These are phyloP conservation scores for Polydesmus complanatus DNA, from an alignment of 2,888 invertebrate species.

Conservation along the genomic window DNA sequence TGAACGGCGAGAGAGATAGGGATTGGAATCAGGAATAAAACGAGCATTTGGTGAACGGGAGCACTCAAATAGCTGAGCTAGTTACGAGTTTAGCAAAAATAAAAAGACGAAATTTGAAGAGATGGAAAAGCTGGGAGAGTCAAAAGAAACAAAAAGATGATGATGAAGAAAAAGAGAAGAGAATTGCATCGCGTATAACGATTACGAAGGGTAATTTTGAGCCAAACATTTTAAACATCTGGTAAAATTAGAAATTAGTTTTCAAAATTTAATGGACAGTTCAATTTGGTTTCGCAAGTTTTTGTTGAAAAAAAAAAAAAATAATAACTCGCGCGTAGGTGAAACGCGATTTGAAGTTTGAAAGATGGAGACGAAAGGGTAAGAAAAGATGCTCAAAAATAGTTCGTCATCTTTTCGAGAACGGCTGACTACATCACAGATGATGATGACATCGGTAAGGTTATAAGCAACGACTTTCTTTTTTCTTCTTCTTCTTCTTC, in stretches of 20 bases:
- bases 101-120: constrained; percentile 12
- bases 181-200: too few species aligned
- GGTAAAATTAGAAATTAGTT: too few species aligned
- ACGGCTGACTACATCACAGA: neutral
- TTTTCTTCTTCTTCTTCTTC: too few species aligned
- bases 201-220: too few species aligned
- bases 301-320: too few species aligned
- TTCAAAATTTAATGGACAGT: too few species aligned
- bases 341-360: too few species aligned
- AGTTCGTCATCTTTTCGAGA: neutral
- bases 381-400: neutral
- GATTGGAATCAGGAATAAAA: neutral
- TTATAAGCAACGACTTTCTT: neutral
- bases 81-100: constrained; percentile 15
- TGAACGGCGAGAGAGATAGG: neutral
- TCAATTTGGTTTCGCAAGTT: too few species aligned
- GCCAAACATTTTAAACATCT: too few species aligned
- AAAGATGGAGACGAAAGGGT: too few species aligned
- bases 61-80: constrained; percentile 5
- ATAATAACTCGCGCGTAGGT: too few species aligned
- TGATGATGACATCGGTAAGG: neutral
- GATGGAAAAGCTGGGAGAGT: neutral
- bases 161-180: too few species aligned
- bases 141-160: neutral
- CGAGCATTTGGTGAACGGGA: neutral